Percentiles rank a stretch among this genome's conserved stretches.
Conservation (phyloP, 2,888 invertebrate genomes). For the Mongoloraphidia duomilia region DNA sequence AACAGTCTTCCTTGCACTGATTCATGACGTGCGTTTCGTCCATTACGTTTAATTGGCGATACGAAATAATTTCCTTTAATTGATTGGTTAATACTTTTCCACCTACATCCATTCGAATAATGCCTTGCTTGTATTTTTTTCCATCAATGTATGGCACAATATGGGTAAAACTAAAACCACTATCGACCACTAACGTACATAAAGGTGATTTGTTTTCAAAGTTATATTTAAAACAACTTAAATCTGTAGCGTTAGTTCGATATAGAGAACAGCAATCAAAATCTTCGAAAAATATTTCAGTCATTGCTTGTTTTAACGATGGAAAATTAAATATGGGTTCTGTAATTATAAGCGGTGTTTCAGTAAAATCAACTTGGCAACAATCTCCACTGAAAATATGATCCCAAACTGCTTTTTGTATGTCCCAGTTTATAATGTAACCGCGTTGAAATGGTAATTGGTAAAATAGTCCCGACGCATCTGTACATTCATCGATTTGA, state of each 20-base stretch:
- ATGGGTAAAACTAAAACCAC: conserved; percentile 92
- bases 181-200: conserved; percentile 75
- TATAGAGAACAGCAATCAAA: conserved; percentile 78
- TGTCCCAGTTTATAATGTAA: conserved; percentile 90
- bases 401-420: conserved; percentile 93
- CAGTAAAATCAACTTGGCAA: conserved; percentile 59
- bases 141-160: conserved; percentile 77
- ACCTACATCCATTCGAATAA: conserved; percentile 81
- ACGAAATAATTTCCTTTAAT: conserved; percentile 92
- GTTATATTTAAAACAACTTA: conserved; percentile 55
- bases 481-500: conserved; percentile 93
- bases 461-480: conserved; percentile 88
- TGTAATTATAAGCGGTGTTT: conserved; percentile 73
- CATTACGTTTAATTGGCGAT: conserved; percentile 93
- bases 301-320: conserved; percentile 83
- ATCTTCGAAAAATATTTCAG: conserved; percentile 95
- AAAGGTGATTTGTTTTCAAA: conserved; percentile 24
- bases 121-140: conserved; percentile 43
- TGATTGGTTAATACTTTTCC: conserved; percentile 93
- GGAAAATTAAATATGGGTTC: conserved; percentile 91
- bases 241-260: conserved; percentile 65
- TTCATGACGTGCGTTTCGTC: conserved; percentile 98
- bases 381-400: conserved; percentile 81
- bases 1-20: conserved; percentile 95
- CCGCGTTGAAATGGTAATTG: conserved; percentile 91